Percentiles rank a stretch among this genome's conserved stretches.
phyloP scores from a whole-genome alignment of 2,888 invertebrate species.

The Ellobium chinense region DNA sequence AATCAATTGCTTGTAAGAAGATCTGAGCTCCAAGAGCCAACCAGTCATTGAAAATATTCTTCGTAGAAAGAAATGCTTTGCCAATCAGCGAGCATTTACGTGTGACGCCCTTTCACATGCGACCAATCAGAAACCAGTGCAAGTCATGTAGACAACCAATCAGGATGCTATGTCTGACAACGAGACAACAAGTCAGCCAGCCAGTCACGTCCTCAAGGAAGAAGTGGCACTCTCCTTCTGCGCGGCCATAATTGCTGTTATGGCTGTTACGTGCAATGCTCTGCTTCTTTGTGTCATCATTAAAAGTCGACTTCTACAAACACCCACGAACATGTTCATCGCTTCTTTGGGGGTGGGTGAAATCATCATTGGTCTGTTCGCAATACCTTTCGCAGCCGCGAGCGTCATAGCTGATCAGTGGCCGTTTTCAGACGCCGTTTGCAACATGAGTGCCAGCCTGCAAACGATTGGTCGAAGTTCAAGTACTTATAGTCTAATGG shows the following conservation, averaged over 20 bases:
- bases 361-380: slow-evolving; percentile 55
- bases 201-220: neutral
- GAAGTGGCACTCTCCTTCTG: neutral
- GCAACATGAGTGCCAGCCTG: slow-evolving; percentile 51
- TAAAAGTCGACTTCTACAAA: slow-evolving; percentile 57
- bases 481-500: slow-evolving; percentile 57
- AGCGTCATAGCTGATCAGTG: slow-evolving; percentile 41
- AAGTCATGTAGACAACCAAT: neutral
- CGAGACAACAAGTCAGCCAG: neutral
- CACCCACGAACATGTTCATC: slow-evolving; percentile 62
- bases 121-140: neutral
- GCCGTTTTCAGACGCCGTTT: slow-evolving; percentile 47
- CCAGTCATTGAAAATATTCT: neutral
- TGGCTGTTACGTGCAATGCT: slow-evolving; percentile 14
- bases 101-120: too few relatives aligned
- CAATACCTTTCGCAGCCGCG: slow-evolving; percentile 56
- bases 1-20: too few relatives aligned
- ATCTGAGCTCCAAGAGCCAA: too few relatives aligned
- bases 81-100: too few relatives aligned
- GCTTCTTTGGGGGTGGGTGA: slow-evolving; percentile 60
- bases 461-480: slow-evolving; percentile 45
- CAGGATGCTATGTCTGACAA: slow-evolving; percentile 16
- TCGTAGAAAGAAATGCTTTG: neutral
- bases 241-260: neutral
- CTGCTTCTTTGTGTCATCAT: slow-evolving; percentile 50